Conservation (phyloP, 1,140 invertebrate species). For the Apis laboriosa region DNA sequence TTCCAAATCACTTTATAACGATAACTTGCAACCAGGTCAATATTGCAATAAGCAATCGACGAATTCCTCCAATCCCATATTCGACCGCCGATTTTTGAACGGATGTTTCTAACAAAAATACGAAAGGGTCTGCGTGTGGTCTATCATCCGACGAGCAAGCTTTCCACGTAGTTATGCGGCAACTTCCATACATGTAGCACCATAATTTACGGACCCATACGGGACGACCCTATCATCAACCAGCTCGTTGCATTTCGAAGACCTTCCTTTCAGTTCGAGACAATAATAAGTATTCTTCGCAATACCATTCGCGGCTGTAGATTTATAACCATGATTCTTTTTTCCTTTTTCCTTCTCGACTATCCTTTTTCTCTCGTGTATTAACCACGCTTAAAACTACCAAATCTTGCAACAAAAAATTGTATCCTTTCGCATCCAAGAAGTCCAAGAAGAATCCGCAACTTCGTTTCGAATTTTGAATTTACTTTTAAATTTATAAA, state of each 20-base stretch:
- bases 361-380: background rate
- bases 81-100: background rate
- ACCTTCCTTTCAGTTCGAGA: slow-evolving; percentile 17
- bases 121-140: slow-evolving; percentile 25
- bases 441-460: too few relatives aligned
- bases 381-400: too few relatives aligned
- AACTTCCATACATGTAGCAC: slow-evolving; percentile 37
- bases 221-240: slow-evolving; percentile 35
- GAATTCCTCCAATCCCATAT: slow-evolving; percentile 29
- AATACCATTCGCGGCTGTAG: background rate
- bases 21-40: slow-evolving; percentile 15
- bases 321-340: background rate
- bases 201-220: slow-evolving; percentile 41
- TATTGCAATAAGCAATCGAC: background rate
- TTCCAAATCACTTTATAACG: background rate
- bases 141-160: slow-evolving; percentile 5
- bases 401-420: too few relatives aligned
- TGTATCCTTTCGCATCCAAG: too few relatives aligned
- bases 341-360: background rate
- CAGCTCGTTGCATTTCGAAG: slow-evolving; percentile 39
- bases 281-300: slow-evolving; percentile 31
- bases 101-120: slow-evolving; percentile 15
- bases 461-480: too few relatives aligned
- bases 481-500: too few relatives aligned
- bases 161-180: slow-evolving; percentile 30